These are phyloP conservation scores for Sycophila texana DNA, from an alignment of 2,888 invertebrate genomes.

Conservation along the genomic window DNA sequence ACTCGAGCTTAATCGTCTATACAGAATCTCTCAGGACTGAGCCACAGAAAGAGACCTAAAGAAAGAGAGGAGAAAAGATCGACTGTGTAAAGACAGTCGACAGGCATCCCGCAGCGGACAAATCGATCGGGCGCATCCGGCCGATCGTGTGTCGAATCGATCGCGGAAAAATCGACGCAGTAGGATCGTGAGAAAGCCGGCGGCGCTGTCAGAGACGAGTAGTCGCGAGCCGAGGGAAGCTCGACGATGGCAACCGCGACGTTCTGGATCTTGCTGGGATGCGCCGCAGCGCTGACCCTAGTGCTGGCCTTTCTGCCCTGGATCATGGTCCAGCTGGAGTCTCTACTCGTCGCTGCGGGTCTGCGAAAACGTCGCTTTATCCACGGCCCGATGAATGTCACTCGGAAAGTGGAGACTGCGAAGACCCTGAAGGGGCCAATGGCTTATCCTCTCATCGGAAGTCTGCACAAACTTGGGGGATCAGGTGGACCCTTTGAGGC, in stretches of 20 bases:
- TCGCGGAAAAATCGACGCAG: slow-evolving; percentile 45
- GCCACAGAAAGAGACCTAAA: no score
- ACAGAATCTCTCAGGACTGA: no score
- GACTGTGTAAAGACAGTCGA: not conserved
- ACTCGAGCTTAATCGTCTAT: no score
- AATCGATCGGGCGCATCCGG: slow-evolving; percentile 3
- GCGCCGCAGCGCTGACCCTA: slow-evolving; percentile 29
- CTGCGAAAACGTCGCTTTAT: not conserved
- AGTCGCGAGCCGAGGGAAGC: not conserved
- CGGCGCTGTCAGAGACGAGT: not conserved
- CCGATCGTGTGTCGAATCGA: not conserved
- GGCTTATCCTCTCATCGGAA: slow-evolving; percentile 82
- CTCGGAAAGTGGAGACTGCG: not conserved
- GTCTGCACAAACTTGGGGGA: slow-evolving; percentile 81
- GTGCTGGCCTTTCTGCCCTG: slow-evolving; percentile 16
- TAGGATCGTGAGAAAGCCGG: not conserved
- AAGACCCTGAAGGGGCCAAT: slow-evolving; percentile 61
- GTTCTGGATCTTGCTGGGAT: slow-evolving; percentile 54
- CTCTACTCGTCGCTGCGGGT: not conserved
- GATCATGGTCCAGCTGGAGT: not conserved
- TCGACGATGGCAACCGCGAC: slow-evolving; percentile 26
- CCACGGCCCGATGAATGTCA: not conserved
- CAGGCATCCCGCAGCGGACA: not conserved
- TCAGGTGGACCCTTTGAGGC: slow-evolving; percentile 83
- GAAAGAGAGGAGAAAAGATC: not conserved